Base-by-base conservation (phyloP, 2,888 invertebrate species). In the Lasiommata megera region DNA sequence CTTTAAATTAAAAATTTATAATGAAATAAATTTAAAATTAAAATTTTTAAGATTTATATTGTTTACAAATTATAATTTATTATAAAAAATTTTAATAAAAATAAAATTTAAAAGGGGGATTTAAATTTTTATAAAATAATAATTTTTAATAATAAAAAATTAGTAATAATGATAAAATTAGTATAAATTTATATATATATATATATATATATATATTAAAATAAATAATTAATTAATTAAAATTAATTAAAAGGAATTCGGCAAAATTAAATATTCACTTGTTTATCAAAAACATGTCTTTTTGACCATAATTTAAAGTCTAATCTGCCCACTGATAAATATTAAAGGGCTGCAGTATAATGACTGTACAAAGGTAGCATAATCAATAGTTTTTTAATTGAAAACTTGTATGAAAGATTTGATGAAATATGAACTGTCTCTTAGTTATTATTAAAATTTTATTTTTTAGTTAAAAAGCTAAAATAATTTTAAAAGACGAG, bases 221-320 rank as follows among this genome's bases (percentile, higher is more conserved):
- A 69, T 92, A 92, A 94, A 94, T 94, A 94, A 94, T 95, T 94
- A 94, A 28, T 36, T 51, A 56, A 23, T 73, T 67, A 84, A 47
- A 53, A 52, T 40, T 53, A 57, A 57, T n/a, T 40, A 38, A 57
- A 92, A 93, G 88, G 88, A 94, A 94, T 86, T 93, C 88, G 92
- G 92, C 93, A 93, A 93, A 92, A 74, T 66, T 83, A 77, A 78
- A 90, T 93, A 81, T 92, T 92, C 92, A 92, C 92, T 92, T 94
- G 94, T 94, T 94, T 94, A 95, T 85, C 93, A 94, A 94, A 94
- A 94, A 94, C 94, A 94, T 94, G 92, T 92, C 92, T 92, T 94
- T 92, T 92, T 89, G 92, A 51, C 14, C 47, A 64, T 66, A 67
- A 67, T 69, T 65, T 66, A 67, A 69, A 61, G 67, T 69, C 62